These are phyloP conservation scores for Drosophila bocqueti DNA, from an alignment of 1,140 invertebrate species.

Conservation along the genomic window DNA sequence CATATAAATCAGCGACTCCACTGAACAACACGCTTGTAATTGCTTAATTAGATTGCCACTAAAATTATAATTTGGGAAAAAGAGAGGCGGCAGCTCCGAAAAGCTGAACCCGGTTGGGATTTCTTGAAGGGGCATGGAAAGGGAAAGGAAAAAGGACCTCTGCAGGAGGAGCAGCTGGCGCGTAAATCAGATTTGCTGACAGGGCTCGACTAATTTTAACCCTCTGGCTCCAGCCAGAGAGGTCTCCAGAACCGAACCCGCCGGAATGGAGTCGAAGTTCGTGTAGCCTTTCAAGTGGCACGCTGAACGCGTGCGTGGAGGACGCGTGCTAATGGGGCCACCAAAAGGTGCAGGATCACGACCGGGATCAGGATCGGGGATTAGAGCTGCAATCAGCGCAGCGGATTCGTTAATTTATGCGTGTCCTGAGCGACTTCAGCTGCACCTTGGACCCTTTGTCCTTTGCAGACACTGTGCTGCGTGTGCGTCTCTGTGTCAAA, in stretches of 20 bases:
- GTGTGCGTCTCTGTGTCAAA: constrained; percentile 61
- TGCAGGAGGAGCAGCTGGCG: constrained; percentile 53
- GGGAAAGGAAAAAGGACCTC: constrained; percentile 13
- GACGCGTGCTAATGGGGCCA: constrained; percentile 80
- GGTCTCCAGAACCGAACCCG: constrained; percentile 21
- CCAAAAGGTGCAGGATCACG: constrained; percentile 64
- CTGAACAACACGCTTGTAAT: constrained; percentile 70
- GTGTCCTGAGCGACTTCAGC: constrained; percentile 70
- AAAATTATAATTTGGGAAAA: constrained; percentile 75
- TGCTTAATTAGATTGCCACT: constrained; percentile 83
- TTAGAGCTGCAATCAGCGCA: constrained; percentile 53
- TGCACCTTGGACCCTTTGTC: constrained; percentile 46
- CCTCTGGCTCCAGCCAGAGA: constrained; percentile 40
- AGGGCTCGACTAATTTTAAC: constrained; percentile 82
- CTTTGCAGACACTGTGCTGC: constrained; percentile 6
- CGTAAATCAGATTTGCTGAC: constrained; percentile 84
- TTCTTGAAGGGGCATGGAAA: neutral
- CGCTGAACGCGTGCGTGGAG: constrained; percentile 60
- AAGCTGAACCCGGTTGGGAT: constrained; percentile 15
- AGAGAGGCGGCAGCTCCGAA: constrained; percentile 16
- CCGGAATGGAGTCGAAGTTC: constrained; percentile 15
- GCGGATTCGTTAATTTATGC: constrained; percentile 71
- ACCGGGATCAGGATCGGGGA: constrained; percentile 36
- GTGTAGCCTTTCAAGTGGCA: constrained; percentile 63
- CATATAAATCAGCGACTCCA: constrained; percentile 60